These are phyloP conservation scores for Notoglanidium macrostoma DNA, from an alignment of 2,797 vertebrate genomes.

Conservation along the genomic window DNA sequence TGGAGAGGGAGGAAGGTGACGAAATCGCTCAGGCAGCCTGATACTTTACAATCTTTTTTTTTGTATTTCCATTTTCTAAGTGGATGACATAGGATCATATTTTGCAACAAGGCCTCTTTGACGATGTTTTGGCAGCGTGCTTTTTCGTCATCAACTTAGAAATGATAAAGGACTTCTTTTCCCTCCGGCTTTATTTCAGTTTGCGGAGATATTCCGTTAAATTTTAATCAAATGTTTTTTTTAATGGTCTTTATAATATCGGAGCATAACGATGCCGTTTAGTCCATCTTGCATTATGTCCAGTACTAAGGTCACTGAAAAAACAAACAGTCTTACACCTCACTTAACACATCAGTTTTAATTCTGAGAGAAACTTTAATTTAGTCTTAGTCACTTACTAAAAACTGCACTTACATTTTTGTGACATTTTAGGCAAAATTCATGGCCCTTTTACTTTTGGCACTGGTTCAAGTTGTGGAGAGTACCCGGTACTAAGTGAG, in stretches of 20 bases:
- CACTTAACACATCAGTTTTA: no score
- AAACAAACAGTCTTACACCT: background rate
- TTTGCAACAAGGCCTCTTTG: slow-evolving; percentile 17
- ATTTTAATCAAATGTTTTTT: background rate
- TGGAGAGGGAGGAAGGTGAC: slow-evolving; percentile 59
- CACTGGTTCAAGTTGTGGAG: no score
- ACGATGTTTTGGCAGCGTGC: background rate
- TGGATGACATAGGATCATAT: background rate
- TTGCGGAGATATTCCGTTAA: background rate
- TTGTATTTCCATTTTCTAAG: background rate
- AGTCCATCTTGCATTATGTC: background rate
- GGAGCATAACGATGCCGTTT: background rate
- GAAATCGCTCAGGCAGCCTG: background rate
- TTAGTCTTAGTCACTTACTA: no score
- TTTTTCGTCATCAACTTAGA: background rate
- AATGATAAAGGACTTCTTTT: background rate
- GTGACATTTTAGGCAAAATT: no score
- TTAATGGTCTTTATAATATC: background rate
- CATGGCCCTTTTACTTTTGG: no score
- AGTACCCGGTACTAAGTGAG: no score
- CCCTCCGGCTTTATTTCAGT: background rate
- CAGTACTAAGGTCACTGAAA: background rate
- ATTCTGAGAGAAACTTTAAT: no score
- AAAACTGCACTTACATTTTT: no score
- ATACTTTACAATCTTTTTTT: background rate